Evolutionary conservation across 2,113 vertebrate genomes (phyloP), one percentile per base, ranked within the genome.

Genomic region (Prinia subflava): DNA sequence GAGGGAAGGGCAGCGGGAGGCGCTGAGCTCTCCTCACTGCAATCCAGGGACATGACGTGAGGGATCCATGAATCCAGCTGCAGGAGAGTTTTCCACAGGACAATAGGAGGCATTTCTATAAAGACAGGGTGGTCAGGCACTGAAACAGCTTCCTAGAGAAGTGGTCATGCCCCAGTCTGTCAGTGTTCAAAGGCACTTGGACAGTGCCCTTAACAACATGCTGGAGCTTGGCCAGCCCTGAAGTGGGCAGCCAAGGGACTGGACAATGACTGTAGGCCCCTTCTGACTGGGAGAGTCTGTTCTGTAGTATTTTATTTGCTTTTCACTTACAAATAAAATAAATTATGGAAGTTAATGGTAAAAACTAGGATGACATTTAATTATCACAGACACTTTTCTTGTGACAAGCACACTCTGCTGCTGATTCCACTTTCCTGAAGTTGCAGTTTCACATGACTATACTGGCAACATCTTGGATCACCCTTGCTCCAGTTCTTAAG

Each of bases 231-330:
- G 22, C 41, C 33, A 69, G 82, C 10, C 11, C 65, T 59, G 23
- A 37, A n/a, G 15, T 11, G 21, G 21, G 30, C 60, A n/a, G 28
- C 24, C 22, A 35, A 46, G 24, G 35, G 28, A 59, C 18, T 27
- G 25, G 5, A 15, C 14, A 24, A 23, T 20, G 1, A 0, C 9
- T 49, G 5, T 2, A 77, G 13, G 19, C 39, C 7, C 28, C 10
- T 84, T 76, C 21, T 28, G 56, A 16, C 5, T 23, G 20, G 8
- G 74, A 68, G 9, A 25, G 6, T 31, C 18, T 18, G 7, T 18
- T 68, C 31, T 42, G 11, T 57, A 41, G 3, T 47, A n/a, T 22
- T 68, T 37, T 15, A 30, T 24, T 75, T 1, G 9, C 23, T 56
- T 21, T 65, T 25, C 30, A 18, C 15, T 83, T 71, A 73, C 1